Evolutionary conservation across 2,888 invertebrate genomes (phyloP), one percentile per base, ranked within the genome.

Genomic region (Strigamia maritima): DNA sequence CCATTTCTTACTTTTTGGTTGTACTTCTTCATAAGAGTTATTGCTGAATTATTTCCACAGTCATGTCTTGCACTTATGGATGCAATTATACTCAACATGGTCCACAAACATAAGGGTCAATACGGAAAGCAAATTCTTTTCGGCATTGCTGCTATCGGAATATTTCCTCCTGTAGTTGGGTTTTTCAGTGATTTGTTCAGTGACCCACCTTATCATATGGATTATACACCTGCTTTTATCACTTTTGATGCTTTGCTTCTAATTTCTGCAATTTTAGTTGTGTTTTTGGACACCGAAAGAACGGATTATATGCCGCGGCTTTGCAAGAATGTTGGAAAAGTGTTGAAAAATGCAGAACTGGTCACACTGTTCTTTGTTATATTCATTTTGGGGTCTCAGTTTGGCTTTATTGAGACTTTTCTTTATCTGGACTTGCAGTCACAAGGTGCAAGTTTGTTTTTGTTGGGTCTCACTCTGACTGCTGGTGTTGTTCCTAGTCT

Each of bases 351-450:
- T 26, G 40, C 44, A 4, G 79, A 80, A 76, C 76, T 80, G 24
- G 0, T 91, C 90, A 0, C 86, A 93, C 87, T 94, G 0, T 89
- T 91, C 44, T 85, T 92, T 26, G 90, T 94, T 3, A 87, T 93
- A 28, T 88, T 91, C 6, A 84, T 92, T 16, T 89, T 94, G 80
- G 94, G 94, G 19, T 88, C 90, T 4, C 90, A 94, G 83, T 94
- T 94, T 92, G 92, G 92, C 84, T 91, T 91, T 80, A 91, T 94
- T 84, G 93, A 94, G 85, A 90, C 91, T 14, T 94, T 91, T 84
- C 86, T 85, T 82, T 87, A 81, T 84, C 92, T 92, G 90, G 90
- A 90, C 80, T 87, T 93, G 49, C 83, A 86, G n/a, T 89, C 89
- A 76, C 84, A 91, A 81, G 86, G 88, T 82, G 90, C 90, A 31